Conservation (phyloP, 2,797 vertebrate species). For the Propithecus deckenii region DNA sequence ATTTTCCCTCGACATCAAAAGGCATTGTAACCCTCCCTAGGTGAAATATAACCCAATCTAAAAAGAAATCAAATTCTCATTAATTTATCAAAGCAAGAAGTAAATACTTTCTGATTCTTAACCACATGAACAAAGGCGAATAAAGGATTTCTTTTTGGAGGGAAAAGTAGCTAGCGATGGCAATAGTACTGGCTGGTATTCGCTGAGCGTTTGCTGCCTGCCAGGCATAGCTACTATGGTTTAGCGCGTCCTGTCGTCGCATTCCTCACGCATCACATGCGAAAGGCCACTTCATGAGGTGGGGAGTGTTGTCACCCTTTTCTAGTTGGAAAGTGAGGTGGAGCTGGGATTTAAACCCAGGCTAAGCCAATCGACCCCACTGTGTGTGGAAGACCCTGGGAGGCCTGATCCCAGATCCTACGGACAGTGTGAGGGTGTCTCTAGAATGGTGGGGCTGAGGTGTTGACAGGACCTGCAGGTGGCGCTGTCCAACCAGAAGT, state of each 20-base stretch:
- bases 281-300: not conserved
- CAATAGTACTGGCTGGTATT: no score
- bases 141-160: not conserved
- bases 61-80: conserved; percentile 25
- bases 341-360: not conserved
- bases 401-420: not conserved
- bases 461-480: not conserved
- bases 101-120: not conserved
- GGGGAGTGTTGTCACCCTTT: not conserved
- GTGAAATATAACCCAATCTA: not conserved
- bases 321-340: not conserved
- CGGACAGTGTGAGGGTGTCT: not conserved
- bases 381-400: not conserved
- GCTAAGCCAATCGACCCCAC: not conserved
- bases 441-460: not conserved
- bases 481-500: not conserved
- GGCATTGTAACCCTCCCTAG: not conserved
- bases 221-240: not conserved
- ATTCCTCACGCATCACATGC: not conserved
- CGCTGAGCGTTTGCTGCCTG: not conserved
- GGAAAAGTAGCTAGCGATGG: not conserved
- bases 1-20: not conserved
- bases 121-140: not conserved
- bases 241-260: not conserved
- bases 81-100: conserved; percentile 30